Evolutionary conservation across 2,888 invertebrate genomes (phyloP), one percentile per base, ranked within the genome.

Genomic region (Chrysopilus asiliformis): DNA sequence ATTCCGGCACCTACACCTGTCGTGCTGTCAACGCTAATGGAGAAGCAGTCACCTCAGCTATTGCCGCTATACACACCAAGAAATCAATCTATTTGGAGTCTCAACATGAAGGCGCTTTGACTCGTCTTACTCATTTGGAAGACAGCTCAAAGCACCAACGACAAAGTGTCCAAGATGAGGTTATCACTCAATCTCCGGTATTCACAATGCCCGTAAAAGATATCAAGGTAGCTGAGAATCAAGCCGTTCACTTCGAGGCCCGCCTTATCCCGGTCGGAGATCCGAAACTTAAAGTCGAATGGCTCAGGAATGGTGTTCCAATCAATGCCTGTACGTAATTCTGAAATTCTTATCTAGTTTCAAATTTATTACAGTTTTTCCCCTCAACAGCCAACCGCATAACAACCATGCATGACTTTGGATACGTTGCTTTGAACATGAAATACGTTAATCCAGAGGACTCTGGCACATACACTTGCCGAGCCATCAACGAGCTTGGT

Each of bases 331-430:
- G 81, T 81, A 67, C 74, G 77, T 15, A 14, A 13, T 15, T 13
- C 14, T 16, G 8, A n/a, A 14, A 18, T 12, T 19, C 4, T 33
- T 13, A 19, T 24, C 12, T 29, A 4, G 4, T 27, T 18, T 32
- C 12, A 15, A 15, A 19, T 30, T 34, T 10, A 14, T 15, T 26
- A 22, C 7, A 8, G 22, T 8, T 22, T 8, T 22, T 36, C 25
- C 38, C 41, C 26, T n/a, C n/a, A 40, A 34, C 47, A 80, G 80
- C 87, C n/a, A 89, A 89, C 56, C 83, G 89, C 41, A 71, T 85
- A 19, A 85, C 86, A 28, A 91, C 93, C 8, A 89, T 93, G 81
- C 90, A 95, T 57, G 97, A 98, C 60, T 95, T 97, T 58, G 97
- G 97, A 32, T 95, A 93, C 58, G 95, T 95, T 17, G 91, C 93